Conservation (phyloP, 2,797 vertebrate genomes). For the Acanthis flammea region DNA sequence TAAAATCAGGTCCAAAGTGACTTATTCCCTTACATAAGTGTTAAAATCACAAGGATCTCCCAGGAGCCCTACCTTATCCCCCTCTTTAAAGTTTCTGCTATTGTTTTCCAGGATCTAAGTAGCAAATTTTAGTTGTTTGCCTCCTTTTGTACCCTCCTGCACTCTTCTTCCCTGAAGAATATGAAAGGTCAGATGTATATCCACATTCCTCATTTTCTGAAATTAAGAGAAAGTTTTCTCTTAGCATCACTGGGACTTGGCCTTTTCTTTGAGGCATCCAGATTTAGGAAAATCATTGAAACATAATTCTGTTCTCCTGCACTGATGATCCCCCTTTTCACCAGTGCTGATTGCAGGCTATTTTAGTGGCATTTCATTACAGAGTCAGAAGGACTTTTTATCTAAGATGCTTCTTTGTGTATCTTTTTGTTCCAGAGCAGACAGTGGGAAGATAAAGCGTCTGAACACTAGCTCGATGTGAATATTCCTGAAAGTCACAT, state of each 20-base stretch:
- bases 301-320: neutral
- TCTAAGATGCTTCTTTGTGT: neutral
- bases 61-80: neutral
- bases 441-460: neutral
- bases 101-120: neutral
- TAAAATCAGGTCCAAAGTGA: neutral
- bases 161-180: neutral
- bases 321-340: neutral
- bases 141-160: neutral
- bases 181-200: neutral
- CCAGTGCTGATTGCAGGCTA: neutral
- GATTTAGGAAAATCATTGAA: constrained; percentile 17
- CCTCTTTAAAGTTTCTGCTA: neutral
- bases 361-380: constrained; percentile 26
- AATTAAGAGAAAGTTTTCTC: neutral
- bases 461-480: neutral
- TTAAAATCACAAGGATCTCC: neutral
- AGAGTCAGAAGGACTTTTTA: neutral
- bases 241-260: neutral
- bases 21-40: neutral
- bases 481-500: neutral
- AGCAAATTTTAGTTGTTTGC: neutral
- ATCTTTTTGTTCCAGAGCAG: neutral
- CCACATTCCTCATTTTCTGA: neutral
- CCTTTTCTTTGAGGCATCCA: neutral